phyloP scores from a whole-genome alignment of 1,140 invertebrate genomes.

The Lepidurus arcticus region DNA sequence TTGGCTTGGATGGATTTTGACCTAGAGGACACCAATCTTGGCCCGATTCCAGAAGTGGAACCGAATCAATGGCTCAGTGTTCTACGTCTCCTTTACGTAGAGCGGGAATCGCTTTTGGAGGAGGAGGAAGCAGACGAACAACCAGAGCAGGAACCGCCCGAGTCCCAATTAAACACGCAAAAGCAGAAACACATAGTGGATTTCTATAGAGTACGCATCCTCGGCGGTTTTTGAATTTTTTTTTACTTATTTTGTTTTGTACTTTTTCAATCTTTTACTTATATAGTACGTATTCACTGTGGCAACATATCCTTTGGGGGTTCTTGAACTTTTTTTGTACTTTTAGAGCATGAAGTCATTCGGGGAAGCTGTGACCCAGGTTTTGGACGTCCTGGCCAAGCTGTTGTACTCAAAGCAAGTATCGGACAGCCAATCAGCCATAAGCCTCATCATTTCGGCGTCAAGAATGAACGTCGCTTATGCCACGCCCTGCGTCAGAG shows the following conservation, averaged over 20 bases:
- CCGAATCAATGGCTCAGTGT: background rate
- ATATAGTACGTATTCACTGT: too few species aligned
- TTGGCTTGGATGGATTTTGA: background rate
- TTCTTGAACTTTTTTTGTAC: conserved; percentile 33
- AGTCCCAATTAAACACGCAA: background rate
- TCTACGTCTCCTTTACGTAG: background rate
- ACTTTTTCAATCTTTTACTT: too few species aligned
- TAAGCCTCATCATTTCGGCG: conserved; percentile 74
- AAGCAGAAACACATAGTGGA: background rate
- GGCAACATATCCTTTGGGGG: too few species aligned
- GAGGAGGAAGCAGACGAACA: background rate
- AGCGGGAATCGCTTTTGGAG: background rate
- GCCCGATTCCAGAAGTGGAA: background rate
- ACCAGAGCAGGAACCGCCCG: background rate
- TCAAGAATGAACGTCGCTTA: conserved; percentile 69
- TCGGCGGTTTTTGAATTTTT: too few species aligned
- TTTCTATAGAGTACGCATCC: background rate
- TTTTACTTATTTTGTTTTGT: too few species aligned
- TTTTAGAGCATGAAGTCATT: conserved; percentile 60
- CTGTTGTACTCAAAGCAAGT: conserved; percentile 66
- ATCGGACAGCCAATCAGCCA: conserved; percentile 73
- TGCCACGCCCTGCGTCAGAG: conserved; percentile 61
- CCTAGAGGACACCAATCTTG: background rate
- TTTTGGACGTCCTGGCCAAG: conserved; percentile 62
- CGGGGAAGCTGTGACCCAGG: conserved; percentile 58